Percentiles rank a stretch among this genome's conserved stretches.
Evolutionary conservation across 2,113 vertebrate species (phyloP).

Genomic region (Pyrgilauda ruficollis): DNA sequence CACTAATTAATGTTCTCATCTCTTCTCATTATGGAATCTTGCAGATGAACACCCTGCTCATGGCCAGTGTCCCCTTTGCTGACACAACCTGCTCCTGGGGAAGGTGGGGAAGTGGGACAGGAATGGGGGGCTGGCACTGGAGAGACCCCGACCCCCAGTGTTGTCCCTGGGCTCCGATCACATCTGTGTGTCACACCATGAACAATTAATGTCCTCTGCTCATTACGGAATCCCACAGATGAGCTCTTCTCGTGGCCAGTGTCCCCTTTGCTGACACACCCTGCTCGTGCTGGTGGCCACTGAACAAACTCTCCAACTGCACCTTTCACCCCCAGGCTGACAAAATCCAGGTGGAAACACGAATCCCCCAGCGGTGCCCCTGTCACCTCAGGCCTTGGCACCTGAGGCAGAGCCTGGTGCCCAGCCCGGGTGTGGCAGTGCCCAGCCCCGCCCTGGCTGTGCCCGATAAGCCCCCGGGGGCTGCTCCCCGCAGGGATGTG

Average conservation of each 20-base stretch:
- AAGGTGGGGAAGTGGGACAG: neutral
- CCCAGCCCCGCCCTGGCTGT: neutral
- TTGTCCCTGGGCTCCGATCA: neutral
- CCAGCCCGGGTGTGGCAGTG: neutral
- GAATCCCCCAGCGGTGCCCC: rapidly evolving
- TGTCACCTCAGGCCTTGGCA: neutral
- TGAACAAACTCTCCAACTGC: neutral
- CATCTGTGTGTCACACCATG: neutral
- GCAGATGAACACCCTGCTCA: too few species aligned
- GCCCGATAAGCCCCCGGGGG: neutral
- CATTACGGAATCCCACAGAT: rapidly evolving
- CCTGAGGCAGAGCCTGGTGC: neutral
- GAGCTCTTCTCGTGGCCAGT: rapidly evolving
- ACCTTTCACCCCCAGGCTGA: neutral
- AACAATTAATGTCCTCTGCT: neutral
- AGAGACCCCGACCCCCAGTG: neutral
- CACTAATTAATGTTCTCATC: too few species aligned
- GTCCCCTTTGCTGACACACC: neutral
- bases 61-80: too few species aligned
- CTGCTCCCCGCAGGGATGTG: neutral
- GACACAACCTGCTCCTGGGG: too few species aligned
- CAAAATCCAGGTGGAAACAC: neutral
- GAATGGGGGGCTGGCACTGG: rapidly evolving
- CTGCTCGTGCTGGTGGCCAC: rapidly evolving
- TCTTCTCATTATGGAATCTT: too few species aligned